A percentile compares a stretch with the other conserved stretches of the same genome.
Evolutionary conservation across 53 echinoderm and acorn worm genomes (phyloP).

Genomic region (Antedon mediterranea): DNA sequence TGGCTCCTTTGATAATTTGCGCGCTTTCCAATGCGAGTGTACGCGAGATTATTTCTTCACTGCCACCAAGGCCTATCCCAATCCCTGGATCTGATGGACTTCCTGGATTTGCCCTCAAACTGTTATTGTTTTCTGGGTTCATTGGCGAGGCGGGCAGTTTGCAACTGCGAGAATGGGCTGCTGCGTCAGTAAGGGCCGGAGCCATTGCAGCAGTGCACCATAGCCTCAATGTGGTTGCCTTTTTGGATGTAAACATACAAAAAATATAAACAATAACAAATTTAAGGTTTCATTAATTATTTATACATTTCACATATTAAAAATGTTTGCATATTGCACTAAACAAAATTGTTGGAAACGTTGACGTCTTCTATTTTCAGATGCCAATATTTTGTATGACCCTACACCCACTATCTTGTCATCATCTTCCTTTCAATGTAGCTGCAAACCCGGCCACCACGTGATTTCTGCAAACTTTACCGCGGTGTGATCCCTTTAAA

Average conservation of each 20-base stretch:
- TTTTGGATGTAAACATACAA: slow-evolving; percentile 6
- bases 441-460: neutral
- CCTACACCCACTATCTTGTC: neutral
- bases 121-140: slow-evolving; percentile 49
- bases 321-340: neutral
- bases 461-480: neutral
- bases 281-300: neutral
- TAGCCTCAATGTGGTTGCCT: slow-evolving; percentile 29
- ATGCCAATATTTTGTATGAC: neutral
- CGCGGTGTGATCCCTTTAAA: neutral
- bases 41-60: neutral
- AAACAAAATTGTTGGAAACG: neutral
- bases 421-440: neutral
- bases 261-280: neutral
- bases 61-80: slow-evolving; percentile 4
- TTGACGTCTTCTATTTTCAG: neutral
- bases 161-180: slow-evolving; percentile 89
- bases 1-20: neutral
- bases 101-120: slow-evolving; percentile 49
- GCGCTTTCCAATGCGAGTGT: neutral
- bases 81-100: slow-evolving; percentile 75
- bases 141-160: slow-evolving; percentile 93
- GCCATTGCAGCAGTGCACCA: slow-evolving; percentile 98
- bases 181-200: slow-evolving; percentile 96
- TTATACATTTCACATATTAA: neutral